Evolutionary conservation across 2,113 vertebrate genomes (phyloP), one percentile per base, ranked within the genome.

Genomic region (Orientallactaga bullata): DNA sequence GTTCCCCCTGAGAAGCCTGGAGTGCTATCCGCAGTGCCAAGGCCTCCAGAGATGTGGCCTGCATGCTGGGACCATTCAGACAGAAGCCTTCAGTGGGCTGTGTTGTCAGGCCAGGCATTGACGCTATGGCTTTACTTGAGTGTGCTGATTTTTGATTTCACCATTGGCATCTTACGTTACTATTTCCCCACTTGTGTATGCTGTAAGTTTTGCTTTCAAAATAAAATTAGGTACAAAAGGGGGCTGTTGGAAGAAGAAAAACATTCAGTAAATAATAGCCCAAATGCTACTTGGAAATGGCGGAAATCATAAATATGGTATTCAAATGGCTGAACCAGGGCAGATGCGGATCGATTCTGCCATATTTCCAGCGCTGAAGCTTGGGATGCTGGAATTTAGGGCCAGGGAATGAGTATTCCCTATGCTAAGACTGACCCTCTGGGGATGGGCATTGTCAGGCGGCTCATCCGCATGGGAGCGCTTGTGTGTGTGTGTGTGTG

Each of bases 201-300:
- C 66, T 87, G 23, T 37, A 83, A 35, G 18, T 69, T 94, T 76
- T 90, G 51, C 68, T 94, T 95, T 94, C 81, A 68, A 93, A 93
- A 84, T 95, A 89, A 89, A 94, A 94, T 91, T 80, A 93, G 74
- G 28, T 55, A 35, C 85, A 87, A 85, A 83, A 80, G 77, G 69
- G 55, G 37, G 12, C 30, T 79, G n/a, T 63, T 84, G 73, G 87
- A 63, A 68, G 72, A 76, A 90, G 94, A 80, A 91, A 86, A 89
- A 76, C 73, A 84, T 47, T 68, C 61, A 73, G 87, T 91, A 85
- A 94, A 60, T 71, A 87, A 69, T 37, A 80, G 87, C n/a, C 74
- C 73, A 12, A 77, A 55, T 66, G 72, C 55, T 61, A 32, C 90
- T 74, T 73, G 92, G 74, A 26, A 47, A 71, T 26, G 85, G 69